These are phyloP conservation scores for Oophaga sylvatica DNA, from an alignment of 2,797 vertebrate genomes.

Conservation along the genomic window DNA sequence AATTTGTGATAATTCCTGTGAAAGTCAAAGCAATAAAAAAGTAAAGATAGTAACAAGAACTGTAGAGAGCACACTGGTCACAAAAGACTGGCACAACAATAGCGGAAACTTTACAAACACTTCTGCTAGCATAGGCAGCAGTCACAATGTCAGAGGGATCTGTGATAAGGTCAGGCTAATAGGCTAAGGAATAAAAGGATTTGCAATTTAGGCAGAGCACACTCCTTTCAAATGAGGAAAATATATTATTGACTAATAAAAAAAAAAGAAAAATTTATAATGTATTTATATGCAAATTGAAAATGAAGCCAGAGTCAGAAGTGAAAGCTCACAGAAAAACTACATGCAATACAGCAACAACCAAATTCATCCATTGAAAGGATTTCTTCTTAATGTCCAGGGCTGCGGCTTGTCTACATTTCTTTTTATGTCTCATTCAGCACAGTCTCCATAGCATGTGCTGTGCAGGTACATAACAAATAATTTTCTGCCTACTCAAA, in stretches of 20 bases:
- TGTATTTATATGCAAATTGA: slow-evolving; percentile 4
- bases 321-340: neutral
- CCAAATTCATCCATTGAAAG: neutral
- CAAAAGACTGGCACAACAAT: slow-evolving; percentile 31
- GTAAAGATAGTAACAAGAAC: slow-evolving; percentile 12
- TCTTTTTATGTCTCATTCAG: too few relatives aligned
- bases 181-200: slow-evolving; percentile 33
- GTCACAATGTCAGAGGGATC: slow-evolving; percentile 19
- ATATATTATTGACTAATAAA: neutral
- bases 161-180: slow-evolving; percentile 59
- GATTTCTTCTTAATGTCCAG: neutral
- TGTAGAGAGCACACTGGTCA: slow-evolving; percentile 26
- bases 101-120: slow-evolving; percentile 31
- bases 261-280: neutral
- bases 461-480: too few relatives aligned
- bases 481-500: too few relatives aligned
- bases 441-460: too few relatives aligned
- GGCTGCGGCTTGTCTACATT: too few relatives aligned
- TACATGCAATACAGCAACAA: neutral
- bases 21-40: slow-evolving; percentile 21
- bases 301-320: too few relatives aligned
- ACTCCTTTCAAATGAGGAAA: neutral
- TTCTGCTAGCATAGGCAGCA: slow-evolving; percentile 34
- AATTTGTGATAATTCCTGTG: neutral
- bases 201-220: slow-evolving; percentile 9